Evolutionary conservation across 1,140 invertebrate species (phyloP), one percentile per base, ranked within the genome.

Genomic region (Tetragnatha versicolor): DNA sequence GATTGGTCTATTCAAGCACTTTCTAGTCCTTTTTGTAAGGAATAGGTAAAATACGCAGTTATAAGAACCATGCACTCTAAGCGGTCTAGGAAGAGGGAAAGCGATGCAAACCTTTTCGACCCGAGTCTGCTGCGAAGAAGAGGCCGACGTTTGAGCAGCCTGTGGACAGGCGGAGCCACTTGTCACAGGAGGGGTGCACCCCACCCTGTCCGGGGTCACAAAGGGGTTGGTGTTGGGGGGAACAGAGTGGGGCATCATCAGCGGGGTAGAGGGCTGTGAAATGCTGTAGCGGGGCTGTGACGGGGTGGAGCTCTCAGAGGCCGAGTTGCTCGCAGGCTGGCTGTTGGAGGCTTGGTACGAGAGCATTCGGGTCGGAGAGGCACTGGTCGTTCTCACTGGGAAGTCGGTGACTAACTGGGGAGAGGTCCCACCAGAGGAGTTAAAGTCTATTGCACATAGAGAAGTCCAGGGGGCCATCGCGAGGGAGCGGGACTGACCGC

Each of bases 31-130:
- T n/a, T n/a, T n/a, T n/a, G n/a, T n/a, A n/a, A n/a, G n/a, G n/a
- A n/a, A n/a, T n/a, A n/a, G n/a, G n/a, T n/a, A n/a, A n/a, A n/a
- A n/a, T n/a, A n/a, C n/a, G n/a, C n/a, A n/a, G n/a, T n/a, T n/a
- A n/a, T n/a, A n/a, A n/a, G n/a, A n/a, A n/a, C n/a, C n/a, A n/a
- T n/a, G n/a, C n/a, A n/a, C n/a, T n/a, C n/a, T n/a, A n/a, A n/a
- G n/a, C n/a, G n/a, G n/a, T n/a, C n/a, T n/a, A n/a, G n/a, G n/a
- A n/a, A n/a, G n/a, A n/a, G n/a, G n/a, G n/a, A n/a, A n/a, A n/a
- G n/a, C n/a, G n/a, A n/a, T n/a, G n/a, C n/a, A n/a, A n/a, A 69
- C 76, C 76, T 79, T 79, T 58, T 79, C 76, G 9, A 68, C 51
- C 39, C 76, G 53, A 9, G 51, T 60, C 22, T 79, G 76, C 3